These are phyloP conservation scores for Oligia latruncula DNA, from an alignment of 2,888 invertebrate species.

Conservation along the genomic window DNA sequence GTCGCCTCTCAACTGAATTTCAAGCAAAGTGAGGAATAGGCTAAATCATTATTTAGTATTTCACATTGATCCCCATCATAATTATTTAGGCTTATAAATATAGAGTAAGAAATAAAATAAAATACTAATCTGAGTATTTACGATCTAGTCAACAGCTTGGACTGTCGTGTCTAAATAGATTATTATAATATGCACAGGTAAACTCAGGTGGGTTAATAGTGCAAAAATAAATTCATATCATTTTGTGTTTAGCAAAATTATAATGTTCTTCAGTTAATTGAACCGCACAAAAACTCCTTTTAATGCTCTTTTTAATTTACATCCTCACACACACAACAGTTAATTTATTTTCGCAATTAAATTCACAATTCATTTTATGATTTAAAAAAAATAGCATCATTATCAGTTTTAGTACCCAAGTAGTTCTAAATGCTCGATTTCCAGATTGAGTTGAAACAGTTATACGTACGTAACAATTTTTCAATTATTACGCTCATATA, in stretches of 20 bases:
- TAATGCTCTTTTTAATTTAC: background rate
- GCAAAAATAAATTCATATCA: conserved; percentile 23
- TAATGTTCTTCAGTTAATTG: background rate
- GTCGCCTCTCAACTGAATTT: background rate
- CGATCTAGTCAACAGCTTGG: conserved; percentile 69
- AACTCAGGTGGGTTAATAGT: conserved; percentile 70
- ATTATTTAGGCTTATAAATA: background rate
- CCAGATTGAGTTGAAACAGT: conserved; percentile 43
- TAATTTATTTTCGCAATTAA: background rate
- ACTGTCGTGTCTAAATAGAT: conserved; percentile 61
- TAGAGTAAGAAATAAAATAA: conserved; percentile 8
- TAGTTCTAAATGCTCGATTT: conserved; percentile 40
- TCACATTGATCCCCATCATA: conserved; percentile 9
- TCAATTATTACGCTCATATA: conserved; percentile 32
- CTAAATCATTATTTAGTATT: background rate
- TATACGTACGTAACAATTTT: conserved; percentile 57
- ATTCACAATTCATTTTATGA: conserved; percentile 9
- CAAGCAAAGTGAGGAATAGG: background rate
- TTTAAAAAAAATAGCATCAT: background rate
- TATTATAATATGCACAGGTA: conserved; percentile 67
- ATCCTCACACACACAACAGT: background rate
- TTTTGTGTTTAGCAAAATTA: conserved; percentile 37
- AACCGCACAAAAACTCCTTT: background rate
- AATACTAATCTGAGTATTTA: conserved; percentile 65
- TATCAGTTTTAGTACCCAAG: conserved; percentile 39